A percentile compares a stretch with the other conserved stretches of the same genome.
These are phyloP conservation scores for Sebastiscus tertius DNA, from an alignment of 2,797 vertebrate species.

Conservation along the genomic window DNA sequence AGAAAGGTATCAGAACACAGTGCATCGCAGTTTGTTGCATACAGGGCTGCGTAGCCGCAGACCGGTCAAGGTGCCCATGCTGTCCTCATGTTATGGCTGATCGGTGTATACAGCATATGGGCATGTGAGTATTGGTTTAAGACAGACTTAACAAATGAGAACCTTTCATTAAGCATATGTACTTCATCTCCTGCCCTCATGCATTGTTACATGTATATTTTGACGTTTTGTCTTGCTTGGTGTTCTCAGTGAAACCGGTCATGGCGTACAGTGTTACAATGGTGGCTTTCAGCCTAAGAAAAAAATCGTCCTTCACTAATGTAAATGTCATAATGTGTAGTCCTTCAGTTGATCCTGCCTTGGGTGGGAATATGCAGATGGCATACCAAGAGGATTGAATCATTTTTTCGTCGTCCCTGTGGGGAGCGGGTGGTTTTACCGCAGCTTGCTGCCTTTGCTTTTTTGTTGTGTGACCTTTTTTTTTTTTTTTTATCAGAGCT, in stretches of 20 bases:
- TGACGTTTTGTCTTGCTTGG: not conserved
- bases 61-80: too few species aligned
- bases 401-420: conserved; percentile 7
- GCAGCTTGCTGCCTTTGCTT: conserved; percentile 42
- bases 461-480: conserved; percentile 50
- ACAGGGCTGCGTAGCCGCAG: too few species aligned
- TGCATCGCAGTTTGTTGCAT: too few species aligned
- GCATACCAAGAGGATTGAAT: conserved; percentile 44
- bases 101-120: not conserved
- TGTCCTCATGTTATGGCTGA: too few species aligned
- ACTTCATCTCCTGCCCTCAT: not conserved
- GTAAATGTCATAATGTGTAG: conserved; percentile 48
- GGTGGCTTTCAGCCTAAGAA: not conserved
- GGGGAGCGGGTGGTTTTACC: conserved; percentile 22
- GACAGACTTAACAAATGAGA: too few species aligned
- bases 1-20: too few species aligned
- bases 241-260: not conserved
- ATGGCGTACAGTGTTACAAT: not conserved
- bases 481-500: conserved; percentile 50
- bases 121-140: not conserved
- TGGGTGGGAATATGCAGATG: conserved; percentile 60
- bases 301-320: conserved; percentile 23
- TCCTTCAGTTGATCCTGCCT: conserved; percentile 37
- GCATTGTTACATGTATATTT: not conserved
- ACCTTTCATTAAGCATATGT: not conserved